phyloP scores from a whole-genome alignment of 2,797 vertebrate genomes.

The Pithecia hirsuta region DNA sequence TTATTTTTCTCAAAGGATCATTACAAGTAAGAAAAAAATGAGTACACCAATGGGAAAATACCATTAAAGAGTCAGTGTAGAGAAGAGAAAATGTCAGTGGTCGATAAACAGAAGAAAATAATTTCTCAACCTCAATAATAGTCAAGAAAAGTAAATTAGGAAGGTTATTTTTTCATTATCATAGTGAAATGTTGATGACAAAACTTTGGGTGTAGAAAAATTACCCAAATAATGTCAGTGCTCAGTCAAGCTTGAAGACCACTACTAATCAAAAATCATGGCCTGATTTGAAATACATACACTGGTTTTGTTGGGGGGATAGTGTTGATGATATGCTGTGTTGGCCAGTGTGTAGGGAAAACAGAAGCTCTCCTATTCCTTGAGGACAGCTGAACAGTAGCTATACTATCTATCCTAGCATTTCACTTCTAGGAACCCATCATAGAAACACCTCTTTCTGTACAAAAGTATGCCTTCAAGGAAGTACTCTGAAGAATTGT shows the following conservation, averaged over 20 bases:
- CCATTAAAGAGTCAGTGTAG: not conserved
- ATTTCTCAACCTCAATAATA: not conserved
- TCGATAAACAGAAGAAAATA: not conserved
- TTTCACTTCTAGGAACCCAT: not conserved
- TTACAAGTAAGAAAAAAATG: not conserved
- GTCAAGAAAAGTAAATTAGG: not conserved
- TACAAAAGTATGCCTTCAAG: not conserved
- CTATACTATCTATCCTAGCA: not conserved
- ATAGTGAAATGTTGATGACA: not conserved
- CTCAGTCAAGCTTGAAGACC: not conserved
- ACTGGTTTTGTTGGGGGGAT: not conserved
- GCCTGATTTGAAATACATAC: not conserved
- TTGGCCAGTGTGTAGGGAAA: not conserved
- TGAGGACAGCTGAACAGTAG: not conserved
- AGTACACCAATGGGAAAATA: not conserved
- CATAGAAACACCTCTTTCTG: not conserved
- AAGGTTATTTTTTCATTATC: not conserved
- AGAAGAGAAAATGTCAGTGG: not conserved
- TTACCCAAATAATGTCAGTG: not conserved
- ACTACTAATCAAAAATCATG: slow-evolving; percentile 7
- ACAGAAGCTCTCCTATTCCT: not conserved
- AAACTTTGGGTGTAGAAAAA: not conserved
- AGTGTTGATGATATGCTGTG: not conserved
- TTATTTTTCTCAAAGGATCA: not conserved
- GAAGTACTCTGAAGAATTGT: not conserved